Evolutionary conservation across 2,113 vertebrate genomes (phyloP), one percentile per base, ranked within the genome.

Genomic region (Canis aureus): DNA sequence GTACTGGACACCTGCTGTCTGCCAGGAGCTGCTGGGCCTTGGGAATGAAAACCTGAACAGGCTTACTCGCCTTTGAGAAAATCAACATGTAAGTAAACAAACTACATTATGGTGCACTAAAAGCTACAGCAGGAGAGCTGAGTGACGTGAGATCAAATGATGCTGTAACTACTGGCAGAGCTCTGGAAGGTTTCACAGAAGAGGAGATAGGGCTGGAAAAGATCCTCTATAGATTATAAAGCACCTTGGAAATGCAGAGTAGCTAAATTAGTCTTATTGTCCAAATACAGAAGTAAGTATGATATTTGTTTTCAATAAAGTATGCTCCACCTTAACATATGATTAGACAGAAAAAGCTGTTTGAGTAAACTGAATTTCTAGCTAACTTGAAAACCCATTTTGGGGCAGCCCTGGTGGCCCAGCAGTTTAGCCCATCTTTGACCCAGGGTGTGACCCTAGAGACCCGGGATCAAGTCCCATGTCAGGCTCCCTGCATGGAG

Each of bases 301-400:
- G 73, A 81, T 84, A 13, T 64, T 87, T 92, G 17, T 71, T 97
- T 94, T 94, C 74, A 23, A 59, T 49, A 55, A 91, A 17, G 11
- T 76, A 25, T 57, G 25, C 4, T 80, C 49, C 59, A 38, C 19
- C 73, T 93, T 73, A 89, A 91, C 57, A 69, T 51, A 57, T 10
- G 32, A 92, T 86, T n/a, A 87, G 62, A 29, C 17, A 62, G 43
- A 82, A 94, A 87, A 85, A 85, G 9, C 29, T 89, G 38, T 92
- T 32, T 81, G 87, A 83, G 22, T 49, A 62, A 71, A 91, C 32
- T 66, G 32, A 84, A 76, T 97, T 96, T 96, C 82, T 89, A 93
- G 60, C 43, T 53, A 90, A 91, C 51, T 35, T 23, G 35, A 55
- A 88, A 95, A 66, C 3, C 60, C 86, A 93, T 86, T 97, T 91